A percentile compares a stretch with the other conserved stretches of the same genome.
Evolutionary conservation across 2,888 invertebrate genomes (phyloP).

Genomic region (Harpalus rufipes): DNA sequence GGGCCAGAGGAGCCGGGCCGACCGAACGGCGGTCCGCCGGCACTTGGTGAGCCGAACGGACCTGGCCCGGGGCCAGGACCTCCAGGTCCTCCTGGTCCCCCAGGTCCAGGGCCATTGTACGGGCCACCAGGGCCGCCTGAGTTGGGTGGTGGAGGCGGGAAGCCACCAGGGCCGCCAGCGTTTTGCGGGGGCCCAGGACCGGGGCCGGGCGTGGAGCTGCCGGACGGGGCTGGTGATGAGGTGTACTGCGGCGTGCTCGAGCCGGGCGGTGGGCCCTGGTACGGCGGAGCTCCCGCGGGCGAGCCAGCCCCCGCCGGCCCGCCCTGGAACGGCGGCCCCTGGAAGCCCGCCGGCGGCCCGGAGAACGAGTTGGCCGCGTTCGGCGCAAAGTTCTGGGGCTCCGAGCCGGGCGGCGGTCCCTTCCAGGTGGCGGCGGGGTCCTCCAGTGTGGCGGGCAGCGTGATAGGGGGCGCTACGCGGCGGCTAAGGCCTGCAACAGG

Average conservation of each 20-base stretch:
- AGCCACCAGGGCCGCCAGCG: slow-evolving; percentile 76
- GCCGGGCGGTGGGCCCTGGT: slow-evolving; percentile 86
- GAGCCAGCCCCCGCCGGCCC: slow-evolving; percentile 88
- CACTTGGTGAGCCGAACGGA: slow-evolving; percentile 85
- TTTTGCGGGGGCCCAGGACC: slow-evolving; percentile 79
- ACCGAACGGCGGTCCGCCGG: slow-evolving; percentile 81
- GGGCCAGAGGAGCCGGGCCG: slow-evolving; percentile 84
- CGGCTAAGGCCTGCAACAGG: slow-evolving; percentile 88
- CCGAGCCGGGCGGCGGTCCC: slow-evolving; percentile 84
- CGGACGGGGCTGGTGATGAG: slow-evolving; percentile 91
- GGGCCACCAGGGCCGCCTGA: slow-evolving; percentile 84
- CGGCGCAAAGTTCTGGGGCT: slow-evolving; percentile 83
- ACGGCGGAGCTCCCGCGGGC: slow-evolving; percentile 85
- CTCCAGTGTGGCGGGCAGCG: slow-evolving; percentile 87
- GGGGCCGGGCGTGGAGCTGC: slow-evolving; percentile 90
- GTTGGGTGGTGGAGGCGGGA: slow-evolving; percentile 80
- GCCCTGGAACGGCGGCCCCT: slow-evolving; percentile 81
- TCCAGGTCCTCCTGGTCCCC: slow-evolving; percentile 82
- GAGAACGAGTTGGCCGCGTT: slow-evolving; percentile 82
- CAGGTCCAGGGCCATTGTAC: slow-evolving; percentile 81
- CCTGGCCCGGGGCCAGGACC: slow-evolving; percentile 80
- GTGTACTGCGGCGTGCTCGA: slow-evolving; percentile 91
- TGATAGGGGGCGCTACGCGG: slow-evolving; percentile 84
- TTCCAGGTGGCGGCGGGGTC: slow-evolving; percentile 89
- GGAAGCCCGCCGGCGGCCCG: slow-evolving; percentile 80